These are phyloP conservation scores for Cynocephalus volans DNA, from an alignment of 2,113 vertebrate species.

Conservation along the genomic window DNA sequence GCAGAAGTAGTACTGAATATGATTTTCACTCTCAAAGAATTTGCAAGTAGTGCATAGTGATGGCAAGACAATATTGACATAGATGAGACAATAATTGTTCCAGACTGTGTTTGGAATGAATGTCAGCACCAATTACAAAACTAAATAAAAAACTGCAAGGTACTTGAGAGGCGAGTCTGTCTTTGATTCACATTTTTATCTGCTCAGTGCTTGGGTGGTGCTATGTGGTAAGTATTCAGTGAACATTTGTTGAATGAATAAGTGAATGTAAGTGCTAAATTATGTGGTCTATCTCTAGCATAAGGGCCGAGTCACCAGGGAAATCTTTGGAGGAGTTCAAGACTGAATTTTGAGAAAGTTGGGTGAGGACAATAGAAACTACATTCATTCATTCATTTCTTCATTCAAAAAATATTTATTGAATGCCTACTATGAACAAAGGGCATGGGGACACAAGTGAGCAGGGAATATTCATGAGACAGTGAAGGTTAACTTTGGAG, in stretches of 20 bases:
- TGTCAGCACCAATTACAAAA: slow-evolving; percentile 44
- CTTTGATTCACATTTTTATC: not conserved
- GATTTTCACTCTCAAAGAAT: not conserved
- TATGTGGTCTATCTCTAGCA: not conserved
- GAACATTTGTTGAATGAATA: not conserved
- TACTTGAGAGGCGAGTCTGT: not conserved
- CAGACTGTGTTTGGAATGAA: slow-evolving; percentile 9
- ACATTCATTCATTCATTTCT: not conserved
- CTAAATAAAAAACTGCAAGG: not conserved
- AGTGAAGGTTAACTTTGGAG: not conserved
- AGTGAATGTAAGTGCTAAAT: not conserved
- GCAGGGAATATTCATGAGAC: not conserved
- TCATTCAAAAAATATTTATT: slow-evolving; percentile 22
- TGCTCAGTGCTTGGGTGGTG: not conserved
- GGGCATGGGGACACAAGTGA: not conserved
- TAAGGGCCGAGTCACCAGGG: slow-evolving; percentile 4
- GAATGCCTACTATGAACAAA: slow-evolving; percentile 30
- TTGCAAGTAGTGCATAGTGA: not conserved
- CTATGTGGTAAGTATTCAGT: not conserved
- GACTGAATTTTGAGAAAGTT: slow-evolving; percentile 44
- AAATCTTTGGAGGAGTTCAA: not conserved
- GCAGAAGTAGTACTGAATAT: not conserved
- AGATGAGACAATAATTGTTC: slow-evolving; percentile 48
- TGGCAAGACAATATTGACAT: slow-evolving; percentile 36
- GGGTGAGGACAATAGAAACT: not conserved